A percentile compares a stretch with the other conserved stretches of the same genome.
Evolutionary conservation across 2,888 invertebrate genomes (phyloP).

Genomic region (Merodon equestris): DNA sequence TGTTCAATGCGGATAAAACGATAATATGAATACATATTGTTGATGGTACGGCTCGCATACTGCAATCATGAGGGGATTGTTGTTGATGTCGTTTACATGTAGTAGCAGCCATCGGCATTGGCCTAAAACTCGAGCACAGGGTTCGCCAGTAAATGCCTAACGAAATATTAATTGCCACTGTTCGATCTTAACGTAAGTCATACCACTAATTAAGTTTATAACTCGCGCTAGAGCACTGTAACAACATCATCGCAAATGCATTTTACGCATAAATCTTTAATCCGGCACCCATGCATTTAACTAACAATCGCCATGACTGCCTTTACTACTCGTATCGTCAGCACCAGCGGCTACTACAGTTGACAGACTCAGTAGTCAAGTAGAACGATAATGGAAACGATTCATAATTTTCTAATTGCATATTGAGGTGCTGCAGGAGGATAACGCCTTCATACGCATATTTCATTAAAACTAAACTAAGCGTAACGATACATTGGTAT

Average conservation of each 20-base stretch:
- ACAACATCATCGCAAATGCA: slow-evolving; percentile 33
- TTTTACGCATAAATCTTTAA: slow-evolving; percentile 27
- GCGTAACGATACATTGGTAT: slow-evolving; percentile 4
- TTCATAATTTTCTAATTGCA: slow-evolving; percentile 59
- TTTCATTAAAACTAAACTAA: slow-evolving; percentile 44
- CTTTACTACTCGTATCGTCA: too few relatives aligned
- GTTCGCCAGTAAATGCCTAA: slow-evolving; percentile 8
- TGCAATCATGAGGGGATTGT: too few relatives aligned
- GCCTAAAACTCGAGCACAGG: slow-evolving; percentile 16
- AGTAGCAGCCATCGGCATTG: slow-evolving; percentile 32
- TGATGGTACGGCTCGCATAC: too few relatives aligned
- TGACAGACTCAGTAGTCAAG: slow-evolving; percentile 59
- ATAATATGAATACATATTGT: too few relatives aligned
- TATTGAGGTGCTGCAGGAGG: slow-evolving; percentile 49
- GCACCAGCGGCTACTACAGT: slow-evolving; percentile 31
- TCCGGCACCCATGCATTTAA: neutral
- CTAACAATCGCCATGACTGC: too few relatives aligned
- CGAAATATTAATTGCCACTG: slow-evolving; percentile 30
- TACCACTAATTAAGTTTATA: slow-evolving; percentile 28
- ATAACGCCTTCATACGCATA: slow-evolving; percentile 67
- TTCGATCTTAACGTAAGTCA: slow-evolving; percentile 1
- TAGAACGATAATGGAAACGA: slow-evolving; percentile 54
- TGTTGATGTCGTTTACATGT: too few relatives aligned
- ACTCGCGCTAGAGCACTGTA: neutral
- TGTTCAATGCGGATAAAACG: too few relatives aligned